Percentiles rank a stretch among this genome's conserved stretches.
Evolutionary conservation across 2,113 vertebrate species (phyloP).

Genomic region (Haemorhous mexicanus): DNA sequence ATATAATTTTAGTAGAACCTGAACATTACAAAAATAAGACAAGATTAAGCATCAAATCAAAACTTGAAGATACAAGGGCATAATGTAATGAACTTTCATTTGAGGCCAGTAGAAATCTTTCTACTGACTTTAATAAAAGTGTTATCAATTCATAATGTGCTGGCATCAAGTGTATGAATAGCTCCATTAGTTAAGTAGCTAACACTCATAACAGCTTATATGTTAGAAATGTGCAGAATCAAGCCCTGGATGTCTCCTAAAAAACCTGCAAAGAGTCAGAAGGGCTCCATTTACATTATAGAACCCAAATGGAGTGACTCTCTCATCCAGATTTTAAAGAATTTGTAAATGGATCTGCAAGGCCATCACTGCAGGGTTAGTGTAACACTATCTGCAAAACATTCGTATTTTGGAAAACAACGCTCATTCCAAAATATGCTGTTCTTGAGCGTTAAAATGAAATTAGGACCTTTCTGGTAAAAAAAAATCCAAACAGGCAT

Average conservation of each 20-base stretch:
- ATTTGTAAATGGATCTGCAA: not conserved
- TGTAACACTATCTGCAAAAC: not conserved
- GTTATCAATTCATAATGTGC: not conserved
- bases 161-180: not conserved
- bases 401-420: not conserved
- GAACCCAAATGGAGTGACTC: not conserved
- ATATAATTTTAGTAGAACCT: not conserved
- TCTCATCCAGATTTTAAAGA: not conserved
- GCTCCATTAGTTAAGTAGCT: not conserved
- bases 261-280: not conserved
- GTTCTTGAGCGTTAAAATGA: not conserved
- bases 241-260: not conserved
- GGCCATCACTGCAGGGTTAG: rapidly evolving
- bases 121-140: not conserved
- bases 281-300: not conserved
- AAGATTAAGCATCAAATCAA: not conserved
- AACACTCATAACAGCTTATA: not conserved
- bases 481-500: not conserved
- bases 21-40: not conserved
- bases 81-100: not conserved
- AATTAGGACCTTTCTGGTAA: not conserved
- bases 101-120: not conserved
- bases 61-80: not conserved
- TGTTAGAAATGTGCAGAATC: not conserved
- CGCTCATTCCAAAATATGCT: not conserved